Conservation (phyloP, 2,113 vertebrate species). For the Salvator merianae region DNA sequence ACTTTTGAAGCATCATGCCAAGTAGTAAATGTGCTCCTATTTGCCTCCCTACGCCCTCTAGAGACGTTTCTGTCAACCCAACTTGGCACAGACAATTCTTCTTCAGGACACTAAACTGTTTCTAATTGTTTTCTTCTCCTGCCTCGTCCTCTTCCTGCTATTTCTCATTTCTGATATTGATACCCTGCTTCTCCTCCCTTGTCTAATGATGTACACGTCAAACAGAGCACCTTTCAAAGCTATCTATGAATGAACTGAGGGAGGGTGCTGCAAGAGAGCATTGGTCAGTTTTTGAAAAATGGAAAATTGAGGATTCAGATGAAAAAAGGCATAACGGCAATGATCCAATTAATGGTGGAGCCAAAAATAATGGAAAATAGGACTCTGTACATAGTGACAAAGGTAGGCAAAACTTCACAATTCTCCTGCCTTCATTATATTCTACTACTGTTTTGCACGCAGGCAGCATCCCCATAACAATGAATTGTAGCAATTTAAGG, state of each 20-base stretch:
- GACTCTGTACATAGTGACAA: conserved; percentile 36
- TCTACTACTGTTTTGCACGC: not conserved
- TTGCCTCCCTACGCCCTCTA: conserved; percentile 20
- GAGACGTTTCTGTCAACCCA: conserved; percentile 31
- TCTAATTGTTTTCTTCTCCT: conserved; percentile 63
- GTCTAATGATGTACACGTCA: conserved; percentile 65
- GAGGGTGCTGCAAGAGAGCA: conserved; percentile 49
- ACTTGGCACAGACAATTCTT: conserved; percentile 13
- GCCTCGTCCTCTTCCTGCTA: conserved; percentile 44
- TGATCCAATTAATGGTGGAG: conserved; percentile 60
- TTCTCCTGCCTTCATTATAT: conserved; percentile 7
- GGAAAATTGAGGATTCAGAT: conserved; percentile 38
- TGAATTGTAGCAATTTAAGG: too few species aligned
- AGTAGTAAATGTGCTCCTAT: not conserved
- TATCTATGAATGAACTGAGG: conserved; percentile 53
- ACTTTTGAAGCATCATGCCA: conserved; percentile 36
- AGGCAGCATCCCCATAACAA: too few species aligned
- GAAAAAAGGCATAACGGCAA: conserved; percentile 52
- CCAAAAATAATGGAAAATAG: conserved; percentile 38
- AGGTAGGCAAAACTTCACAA: conserved; percentile 25
- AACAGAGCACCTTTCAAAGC: conserved; percentile 69
- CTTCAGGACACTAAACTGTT: conserved; percentile 50
- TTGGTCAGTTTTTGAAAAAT: conserved; percentile 61
- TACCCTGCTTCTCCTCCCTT: conserved; percentile 60
- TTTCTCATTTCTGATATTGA: conserved; percentile 64